phyloP scores from a whole-genome alignment of 2,797 vertebrate genomes.

The Helarctos malayanus region DNA sequence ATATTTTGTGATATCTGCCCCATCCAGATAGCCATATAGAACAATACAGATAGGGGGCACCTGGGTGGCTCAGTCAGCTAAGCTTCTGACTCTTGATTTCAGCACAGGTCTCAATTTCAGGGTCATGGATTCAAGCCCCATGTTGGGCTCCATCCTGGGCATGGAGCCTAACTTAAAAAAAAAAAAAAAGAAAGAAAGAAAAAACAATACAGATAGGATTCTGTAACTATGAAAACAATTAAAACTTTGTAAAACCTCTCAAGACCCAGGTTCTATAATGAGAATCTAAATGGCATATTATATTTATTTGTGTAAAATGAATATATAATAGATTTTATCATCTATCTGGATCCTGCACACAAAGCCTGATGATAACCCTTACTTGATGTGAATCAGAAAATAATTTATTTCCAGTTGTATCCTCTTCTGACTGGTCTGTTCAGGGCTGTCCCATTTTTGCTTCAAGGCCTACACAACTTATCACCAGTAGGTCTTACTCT shows the following conservation, averaged over 20 bases:
- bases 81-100: neutral
- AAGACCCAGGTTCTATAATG: neutral
- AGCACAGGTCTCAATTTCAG: neutral
- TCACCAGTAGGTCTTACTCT: neutral
- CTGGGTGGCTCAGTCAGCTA: neutral
- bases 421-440: neutral
- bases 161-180: neutral
- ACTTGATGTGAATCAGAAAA: neutral
- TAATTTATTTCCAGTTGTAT: neutral
- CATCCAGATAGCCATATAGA: neutral
- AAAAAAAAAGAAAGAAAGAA: neutral
- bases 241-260: neutral
- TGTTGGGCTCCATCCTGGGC: too few species aligned
- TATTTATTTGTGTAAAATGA: neutral
- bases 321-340: neutral
- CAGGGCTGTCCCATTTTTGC: neutral
- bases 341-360: neutral
- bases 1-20: neutral
- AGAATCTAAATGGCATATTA: neutral
- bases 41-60: neutral
- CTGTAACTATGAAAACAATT: neutral
- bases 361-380: neutral
- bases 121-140: neutral
- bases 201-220: neutral
- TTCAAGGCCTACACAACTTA: neutral